A percentile compares a stretch with the other conserved stretches of the same genome.
Conservation (phyloP, 2,113 vertebrate genomes). For the Psilopogon haemacephalus region DNA sequence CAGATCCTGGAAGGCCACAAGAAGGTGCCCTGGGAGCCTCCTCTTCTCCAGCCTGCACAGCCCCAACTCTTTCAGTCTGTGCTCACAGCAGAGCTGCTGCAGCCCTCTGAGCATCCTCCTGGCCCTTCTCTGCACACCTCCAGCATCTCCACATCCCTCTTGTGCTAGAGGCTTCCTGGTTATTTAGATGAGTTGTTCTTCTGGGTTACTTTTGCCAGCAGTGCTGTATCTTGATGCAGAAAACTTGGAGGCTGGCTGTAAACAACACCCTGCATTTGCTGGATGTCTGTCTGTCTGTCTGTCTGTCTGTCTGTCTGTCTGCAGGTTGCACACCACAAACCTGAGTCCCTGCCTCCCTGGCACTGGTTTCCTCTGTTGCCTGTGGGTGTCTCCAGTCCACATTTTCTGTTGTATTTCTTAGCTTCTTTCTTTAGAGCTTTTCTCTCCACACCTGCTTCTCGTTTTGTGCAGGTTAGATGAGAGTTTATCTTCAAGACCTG, state of each 20-base stretch:
- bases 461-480: fast-evolving
- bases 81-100: too few relatives aligned
- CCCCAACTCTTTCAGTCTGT: too few relatives aligned
- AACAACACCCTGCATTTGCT: neutral
- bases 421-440: neutral
- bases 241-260: neutral
- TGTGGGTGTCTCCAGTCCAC: fast-evolving
- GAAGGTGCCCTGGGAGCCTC: too few relatives aligned
- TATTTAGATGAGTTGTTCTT: neutral
- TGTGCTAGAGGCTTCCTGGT: too few relatives aligned
- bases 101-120: too few relatives aligned
- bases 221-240: neutral
- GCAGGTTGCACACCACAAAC: neutral
- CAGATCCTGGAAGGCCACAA: too few relatives aligned
- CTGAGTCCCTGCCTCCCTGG: neutral
- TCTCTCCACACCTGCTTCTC: neutral
- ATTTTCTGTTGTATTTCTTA: neutral
- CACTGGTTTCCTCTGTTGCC: neutral
- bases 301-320: neutral
- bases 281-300: neutral
- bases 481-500: neutral
- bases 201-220: neutral
- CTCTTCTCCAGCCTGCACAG: too few relatives aligned
- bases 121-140: too few relatives aligned
- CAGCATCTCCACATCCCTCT: too few relatives aligned